Evolutionary conservation across 2,797 vertebrate genomes (phyloP).

Genomic region (Lutjanus argentimaculatus): DNA sequence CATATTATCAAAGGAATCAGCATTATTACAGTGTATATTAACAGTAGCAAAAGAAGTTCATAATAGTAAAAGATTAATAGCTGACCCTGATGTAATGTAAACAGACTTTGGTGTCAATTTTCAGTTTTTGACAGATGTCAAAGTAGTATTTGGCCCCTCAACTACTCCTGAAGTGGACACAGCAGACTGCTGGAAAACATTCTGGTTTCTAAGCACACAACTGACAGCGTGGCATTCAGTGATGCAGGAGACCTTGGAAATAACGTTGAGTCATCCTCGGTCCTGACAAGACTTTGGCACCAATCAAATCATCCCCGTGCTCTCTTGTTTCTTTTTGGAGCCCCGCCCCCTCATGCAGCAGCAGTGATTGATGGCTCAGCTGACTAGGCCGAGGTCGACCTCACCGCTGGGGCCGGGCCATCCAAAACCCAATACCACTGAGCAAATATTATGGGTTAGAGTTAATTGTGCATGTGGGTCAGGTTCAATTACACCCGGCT

Average conservation of each 20-base stretch:
- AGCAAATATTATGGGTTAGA: constrained; percentile 85
- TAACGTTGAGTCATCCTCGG: constrained; percentile 11
- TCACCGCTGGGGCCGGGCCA: constrained; percentile 64
- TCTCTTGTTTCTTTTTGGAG: constrained; percentile 43
- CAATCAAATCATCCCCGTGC: constrained; percentile 10
- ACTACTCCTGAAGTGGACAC: not conserved
- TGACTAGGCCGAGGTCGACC: constrained; percentile 56
- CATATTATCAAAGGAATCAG: not conserved
- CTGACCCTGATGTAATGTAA: not conserved
- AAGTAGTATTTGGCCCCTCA: not conserved
- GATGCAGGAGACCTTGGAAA: constrained; percentile 20
- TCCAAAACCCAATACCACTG: constrained; percentile 71
- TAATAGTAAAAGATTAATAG: not conserved
- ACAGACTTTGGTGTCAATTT: not conserved
- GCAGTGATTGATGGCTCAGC: constrained; percentile 59
- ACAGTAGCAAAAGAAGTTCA: not conserved
- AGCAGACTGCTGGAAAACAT: not conserved
- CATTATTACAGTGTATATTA: not conserved
- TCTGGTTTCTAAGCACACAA: not conserved
- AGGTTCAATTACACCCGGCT: constrained; percentile 77
- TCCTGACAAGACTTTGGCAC: not conserved
- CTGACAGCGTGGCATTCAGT: not conserved
- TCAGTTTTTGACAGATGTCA: not conserved
- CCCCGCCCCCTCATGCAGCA: constrained; percentile 17
- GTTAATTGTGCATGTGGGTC: constrained; percentile 81